Percentiles rank a stretch among this genome's conserved stretches.
Evolutionary conservation across 2,888 invertebrate species (phyloP).

Genomic region (Cheilosia pagana): DNA sequence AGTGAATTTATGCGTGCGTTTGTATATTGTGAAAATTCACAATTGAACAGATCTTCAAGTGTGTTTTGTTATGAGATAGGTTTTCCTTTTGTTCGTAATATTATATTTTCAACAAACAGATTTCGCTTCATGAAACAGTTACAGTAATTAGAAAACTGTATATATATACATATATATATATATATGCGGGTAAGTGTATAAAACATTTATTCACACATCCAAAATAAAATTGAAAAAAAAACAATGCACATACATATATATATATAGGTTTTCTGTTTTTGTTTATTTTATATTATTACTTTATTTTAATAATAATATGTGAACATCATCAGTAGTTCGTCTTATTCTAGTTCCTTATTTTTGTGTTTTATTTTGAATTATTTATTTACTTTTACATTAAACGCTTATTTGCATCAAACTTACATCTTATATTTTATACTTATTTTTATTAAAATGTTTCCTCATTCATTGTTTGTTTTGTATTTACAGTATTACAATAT

Average conservation of each 20-base stretch:
- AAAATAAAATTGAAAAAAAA: conserved; percentile 7
- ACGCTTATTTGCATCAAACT: conserved; percentile 6
- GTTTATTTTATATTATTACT: conserved; percentile 4
- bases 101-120: conserved; percentile 14
- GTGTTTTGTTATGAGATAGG: conserved; percentile 16
- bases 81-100: conserved; percentile 3
- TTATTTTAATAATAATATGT: conserved; percentile 9
- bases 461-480: conserved; percentile 12
- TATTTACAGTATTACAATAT: conserved; percentile 41
- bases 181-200: neutral
- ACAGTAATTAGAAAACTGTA: conserved; percentile 34
- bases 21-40: conserved; percentile 26
- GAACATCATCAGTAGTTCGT: conserved; percentile 38
- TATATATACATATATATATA: neutral
- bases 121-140: conserved; percentile 14
- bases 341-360: conserved; percentile 20
- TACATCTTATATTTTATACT: conserved; percentile 15
- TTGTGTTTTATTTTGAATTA: conserved; percentile 4
- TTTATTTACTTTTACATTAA: conserved; percentile 28
- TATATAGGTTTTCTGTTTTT: conserved; percentile 12
- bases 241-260: neutral
- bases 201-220: conserved; percentile 49
- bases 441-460: conserved; percentile 10
- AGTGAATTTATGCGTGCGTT: conserved; percentile 37
- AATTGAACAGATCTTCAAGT: conserved; percentile 36